A percentile compares a stretch with the other conserved stretches of the same genome.
These are phyloP conservation scores for Allacma fusca DNA, from an alignment of 2,888 invertebrate species.

Conservation along the genomic window DNA sequence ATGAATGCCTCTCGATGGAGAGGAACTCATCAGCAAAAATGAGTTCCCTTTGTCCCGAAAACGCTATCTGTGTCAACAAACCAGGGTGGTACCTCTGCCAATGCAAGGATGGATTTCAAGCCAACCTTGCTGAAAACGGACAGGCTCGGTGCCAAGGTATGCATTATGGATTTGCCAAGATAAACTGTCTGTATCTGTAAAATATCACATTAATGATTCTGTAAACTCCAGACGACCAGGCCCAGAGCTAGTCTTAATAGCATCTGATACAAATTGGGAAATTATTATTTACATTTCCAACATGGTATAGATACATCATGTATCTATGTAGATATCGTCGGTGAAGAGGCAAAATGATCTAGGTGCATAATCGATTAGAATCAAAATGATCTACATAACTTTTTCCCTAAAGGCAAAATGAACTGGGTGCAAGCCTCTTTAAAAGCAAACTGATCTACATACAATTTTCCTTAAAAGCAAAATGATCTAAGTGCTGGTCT, in stretches of 20 bases:
- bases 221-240: not conserved
- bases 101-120: conserved; percentile 78
- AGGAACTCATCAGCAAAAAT: conserved; percentile 66
- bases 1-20: conserved; percentile 79
- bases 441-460: too few species aligned
- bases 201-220: not conserved
- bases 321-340: too few species aligned
- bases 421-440: too few species aligned
- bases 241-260: not conserved
- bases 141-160: conserved; percentile 61
- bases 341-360: too few species aligned
- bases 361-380: too few species aligned
- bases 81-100: conserved; percentile 91
- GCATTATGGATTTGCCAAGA: conserved; percentile 26
- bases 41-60: conserved; percentile 71
- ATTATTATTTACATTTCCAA: too few species aligned
- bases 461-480: too few species aligned
- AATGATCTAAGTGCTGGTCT: too few species aligned
- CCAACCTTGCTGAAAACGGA: conserved; percentile 57
- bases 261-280: conserved; percentile 71
- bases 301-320: too few species aligned
- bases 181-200: not conserved
- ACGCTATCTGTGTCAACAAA: conserved; percentile 84
- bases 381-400: too few species aligned
- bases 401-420: too few species aligned